phyloP scores from a whole-genome alignment of 2,888 invertebrate genomes.

The Lasioglossum malachurum region DNA sequence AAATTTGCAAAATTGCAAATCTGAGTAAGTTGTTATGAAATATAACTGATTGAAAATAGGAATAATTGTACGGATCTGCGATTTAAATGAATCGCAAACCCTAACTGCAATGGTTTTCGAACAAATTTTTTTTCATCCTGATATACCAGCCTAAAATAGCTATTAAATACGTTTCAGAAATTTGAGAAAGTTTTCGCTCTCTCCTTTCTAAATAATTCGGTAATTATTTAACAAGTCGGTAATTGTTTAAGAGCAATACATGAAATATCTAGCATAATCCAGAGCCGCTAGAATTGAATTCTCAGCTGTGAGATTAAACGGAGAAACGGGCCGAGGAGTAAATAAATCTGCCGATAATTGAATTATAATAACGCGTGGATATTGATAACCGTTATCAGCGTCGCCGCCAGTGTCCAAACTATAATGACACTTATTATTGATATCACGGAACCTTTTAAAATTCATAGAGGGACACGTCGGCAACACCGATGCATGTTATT shows the following conservation, averaged over 20 bases:
- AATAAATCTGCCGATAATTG: background rate
- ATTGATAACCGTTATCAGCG: constrained; percentile 12
- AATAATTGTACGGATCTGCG: no score
- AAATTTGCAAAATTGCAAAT: no score
- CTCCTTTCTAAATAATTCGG: background rate
- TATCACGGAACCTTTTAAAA: constrained; percentile 49
- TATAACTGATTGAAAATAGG: no score
- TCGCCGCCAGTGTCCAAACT: background rate
- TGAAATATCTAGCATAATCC: background rate
- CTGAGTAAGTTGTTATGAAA: no score
- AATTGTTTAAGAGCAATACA: background rate
- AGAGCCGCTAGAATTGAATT: background rate
- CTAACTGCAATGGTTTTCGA: no score
- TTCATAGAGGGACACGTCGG: constrained; percentile 27
- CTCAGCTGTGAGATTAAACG: background rate
- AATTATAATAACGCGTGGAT: background rate
- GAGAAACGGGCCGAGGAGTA: background rate
- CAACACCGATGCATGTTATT: constrained; percentile 21
- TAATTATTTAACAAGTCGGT: no score
- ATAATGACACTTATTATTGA: constrained; percentile 40
- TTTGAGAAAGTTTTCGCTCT: background rate
- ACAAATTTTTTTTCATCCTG: no score
- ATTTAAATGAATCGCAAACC: no score
- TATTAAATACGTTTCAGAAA: background rate
- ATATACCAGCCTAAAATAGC: background rate